Percentiles rank a stretch among this genome's conserved stretches.
Evolutionary conservation across 2,888 invertebrate species (phyloP).

Genomic region (Saturnia japonica): DNA sequence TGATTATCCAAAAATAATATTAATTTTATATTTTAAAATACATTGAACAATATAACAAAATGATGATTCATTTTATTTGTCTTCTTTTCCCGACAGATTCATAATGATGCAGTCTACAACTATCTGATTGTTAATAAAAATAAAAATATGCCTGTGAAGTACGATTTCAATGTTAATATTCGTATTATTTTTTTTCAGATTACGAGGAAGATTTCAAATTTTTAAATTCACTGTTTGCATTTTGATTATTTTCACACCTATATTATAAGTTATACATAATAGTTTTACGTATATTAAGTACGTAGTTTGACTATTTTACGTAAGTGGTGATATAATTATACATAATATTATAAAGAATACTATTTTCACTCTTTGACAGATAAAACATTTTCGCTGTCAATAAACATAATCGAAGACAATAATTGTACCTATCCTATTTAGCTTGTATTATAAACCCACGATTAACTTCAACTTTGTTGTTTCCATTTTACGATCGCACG

Average conservation of each 20-base stretch:
- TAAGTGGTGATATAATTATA: background rate
- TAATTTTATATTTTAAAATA: background rate
- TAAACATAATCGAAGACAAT: background rate
- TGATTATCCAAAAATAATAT: background rate
- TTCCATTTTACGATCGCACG: too few relatives aligned
- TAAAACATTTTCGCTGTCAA: background rate
- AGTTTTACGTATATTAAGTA: background rate
- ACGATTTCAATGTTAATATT: background rate
- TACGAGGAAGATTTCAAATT: constrained; percentile 19
- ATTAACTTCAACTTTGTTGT: too few relatives aligned
- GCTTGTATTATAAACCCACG: too few relatives aligned
- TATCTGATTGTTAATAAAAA: background rate
- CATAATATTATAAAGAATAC: too few relatives aligned
- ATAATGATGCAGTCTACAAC: constrained; percentile 48
- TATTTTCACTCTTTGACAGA: background rate
- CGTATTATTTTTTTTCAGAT: constrained; percentile 41
- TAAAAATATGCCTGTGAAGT: background rate
- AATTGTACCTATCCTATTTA: too few relatives aligned
- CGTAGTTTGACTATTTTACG: background rate
- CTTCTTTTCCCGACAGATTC: constrained; percentile 78
- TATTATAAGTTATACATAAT: background rate
- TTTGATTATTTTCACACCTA: background rate
- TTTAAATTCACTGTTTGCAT: background rate
- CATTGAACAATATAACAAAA: constrained; percentile 20
- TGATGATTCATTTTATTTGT: constrained; percentile 64